These are phyloP conservation scores for Thaleichthys pacificus DNA, from an alignment of 2,797 vertebrate genomes.

Conservation along the genomic window DNA sequence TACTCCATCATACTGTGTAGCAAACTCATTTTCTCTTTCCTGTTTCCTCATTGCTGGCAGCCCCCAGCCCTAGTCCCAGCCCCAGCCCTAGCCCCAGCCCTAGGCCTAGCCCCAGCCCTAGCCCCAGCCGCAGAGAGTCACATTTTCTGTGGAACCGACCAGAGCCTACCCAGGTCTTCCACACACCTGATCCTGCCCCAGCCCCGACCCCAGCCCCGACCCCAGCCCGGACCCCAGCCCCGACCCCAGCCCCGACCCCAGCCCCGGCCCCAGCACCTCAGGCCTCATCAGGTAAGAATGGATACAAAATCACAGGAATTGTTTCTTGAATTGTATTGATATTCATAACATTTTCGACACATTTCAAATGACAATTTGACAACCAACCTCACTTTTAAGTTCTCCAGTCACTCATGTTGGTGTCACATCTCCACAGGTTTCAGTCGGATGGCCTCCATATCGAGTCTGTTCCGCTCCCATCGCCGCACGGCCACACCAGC, in stretches of 20 bases:
- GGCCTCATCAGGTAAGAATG: neutral
- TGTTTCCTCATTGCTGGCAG: slow-evolving; percentile 40
- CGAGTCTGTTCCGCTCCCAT: slow-evolving; percentile 68
- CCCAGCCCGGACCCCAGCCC: slow-evolving; percentile 46
- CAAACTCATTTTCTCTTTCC: neutral
- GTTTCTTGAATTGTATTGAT: too few relatives aligned
- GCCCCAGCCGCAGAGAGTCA: neutral
- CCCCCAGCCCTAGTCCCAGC: slow-evolving; percentile 32
- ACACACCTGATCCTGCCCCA: neutral
- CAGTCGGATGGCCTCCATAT: slow-evolving; percentile 66
- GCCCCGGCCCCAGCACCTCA: slow-evolving; percentile 41
- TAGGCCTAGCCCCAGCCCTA: neutral
- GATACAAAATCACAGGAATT: neutral
- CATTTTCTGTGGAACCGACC: neutral
- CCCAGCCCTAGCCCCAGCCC: neutral
- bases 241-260: slow-evolving; percentile 20
- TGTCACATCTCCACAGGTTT: slow-evolving; percentile 47
- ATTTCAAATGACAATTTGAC: neutral
- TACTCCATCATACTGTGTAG: too few relatives aligned
- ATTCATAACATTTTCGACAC: neutral
- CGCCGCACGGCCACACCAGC: slow-evolving; percentile 50
- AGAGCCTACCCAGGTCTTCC: slow-evolving; percentile 4
- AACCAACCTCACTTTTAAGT: neutral
- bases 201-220: slow-evolving; percentile 26
- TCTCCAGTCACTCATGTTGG: neutral